Evolutionary conservation across 2,113 vertebrate species (phyloP).

Genomic region (Stigmatopora nigra): DNA sequence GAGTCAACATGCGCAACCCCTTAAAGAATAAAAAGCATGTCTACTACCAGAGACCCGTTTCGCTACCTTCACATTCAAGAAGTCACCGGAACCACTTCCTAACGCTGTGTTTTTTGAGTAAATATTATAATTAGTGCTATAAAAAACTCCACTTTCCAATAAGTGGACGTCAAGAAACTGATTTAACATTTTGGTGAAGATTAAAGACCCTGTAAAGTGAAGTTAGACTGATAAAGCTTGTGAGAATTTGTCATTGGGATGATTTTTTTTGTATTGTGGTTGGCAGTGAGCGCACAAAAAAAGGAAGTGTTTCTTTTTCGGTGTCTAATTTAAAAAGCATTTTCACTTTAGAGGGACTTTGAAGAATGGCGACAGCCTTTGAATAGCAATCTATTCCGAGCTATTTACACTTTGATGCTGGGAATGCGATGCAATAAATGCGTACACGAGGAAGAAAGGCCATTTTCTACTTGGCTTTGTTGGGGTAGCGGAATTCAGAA

Average conservation of each 20-base stretch:
- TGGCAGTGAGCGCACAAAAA: not conserved
- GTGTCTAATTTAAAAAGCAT: not conserved
- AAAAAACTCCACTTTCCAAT: not conserved
- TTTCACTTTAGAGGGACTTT: not conserved
- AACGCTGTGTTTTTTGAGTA: not conserved
- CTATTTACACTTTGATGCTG: constrained; percentile 17
- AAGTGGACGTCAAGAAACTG: not conserved
- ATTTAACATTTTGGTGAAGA: not conserved
- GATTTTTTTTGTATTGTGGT: not conserved
- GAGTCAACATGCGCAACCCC: not conserved
- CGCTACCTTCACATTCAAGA: constrained; percentile 4
- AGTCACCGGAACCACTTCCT: not conserved
- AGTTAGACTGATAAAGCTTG: not conserved
- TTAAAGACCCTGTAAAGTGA: not conserved
- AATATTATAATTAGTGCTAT: not conserved
- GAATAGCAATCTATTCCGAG: constrained; percentile 8
- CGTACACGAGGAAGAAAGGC: constrained; percentile 36
- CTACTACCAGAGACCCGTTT: not conserved
- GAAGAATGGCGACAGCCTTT: constrained; percentile 9
- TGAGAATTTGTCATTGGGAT: no score
- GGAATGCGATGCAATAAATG: constrained; percentile 16
- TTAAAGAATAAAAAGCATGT: not conserved
- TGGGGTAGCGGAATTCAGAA: constrained; percentile 35
- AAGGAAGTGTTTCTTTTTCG: not conserved
- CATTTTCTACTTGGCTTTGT: constrained; percentile 31